Percentiles rank a stretch among this genome's conserved stretches.
phyloP scores from a whole-genome alignment of 2,113 vertebrate species.

The Alligator mississippiensis region DNA sequence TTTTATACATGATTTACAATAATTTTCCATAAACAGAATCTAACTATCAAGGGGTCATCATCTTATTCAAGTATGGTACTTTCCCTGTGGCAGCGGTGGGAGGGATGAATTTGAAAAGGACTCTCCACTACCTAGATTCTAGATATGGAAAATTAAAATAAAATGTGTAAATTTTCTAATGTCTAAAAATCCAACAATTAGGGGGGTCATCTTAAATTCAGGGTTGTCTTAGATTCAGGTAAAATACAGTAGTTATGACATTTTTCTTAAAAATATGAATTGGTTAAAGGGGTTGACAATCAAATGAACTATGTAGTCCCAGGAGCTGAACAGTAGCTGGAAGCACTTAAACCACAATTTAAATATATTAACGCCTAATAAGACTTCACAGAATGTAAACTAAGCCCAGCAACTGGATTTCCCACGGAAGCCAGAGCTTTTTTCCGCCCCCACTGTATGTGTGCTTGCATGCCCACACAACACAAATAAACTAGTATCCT shows the following conservation, averaged over 20 bases:
- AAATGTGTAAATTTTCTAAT: too few relatives aligned
- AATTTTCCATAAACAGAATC: too few relatives aligned
- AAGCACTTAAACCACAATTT: neutral
- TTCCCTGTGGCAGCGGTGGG: too few relatives aligned
- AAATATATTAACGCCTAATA: neutral
- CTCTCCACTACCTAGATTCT: too few relatives aligned
- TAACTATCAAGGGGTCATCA: too few relatives aligned
- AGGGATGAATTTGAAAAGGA: too few relatives aligned
- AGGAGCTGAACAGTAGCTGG: neutral
- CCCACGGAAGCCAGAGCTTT: neutral
- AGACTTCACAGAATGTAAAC: neutral
- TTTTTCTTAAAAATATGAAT: neutral
- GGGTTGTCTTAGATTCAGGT: too few relatives aligned
- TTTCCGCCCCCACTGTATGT: neutral
- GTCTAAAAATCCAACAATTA: too few relatives aligned
- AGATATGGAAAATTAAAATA: too few relatives aligned
- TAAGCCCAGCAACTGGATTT: neutral
- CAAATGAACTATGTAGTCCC: neutral
- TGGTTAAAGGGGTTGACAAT: neutral
- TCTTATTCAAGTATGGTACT: too few relatives aligned
- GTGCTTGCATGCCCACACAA: neutral
- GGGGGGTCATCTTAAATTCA: too few relatives aligned
- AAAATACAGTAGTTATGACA: neutral
- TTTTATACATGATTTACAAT: too few relatives aligned
- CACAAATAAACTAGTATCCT: neutral